Base-by-base conservation (phyloP, 2,888 invertebrate species). In the Mechanitis mazaeus region DNA sequence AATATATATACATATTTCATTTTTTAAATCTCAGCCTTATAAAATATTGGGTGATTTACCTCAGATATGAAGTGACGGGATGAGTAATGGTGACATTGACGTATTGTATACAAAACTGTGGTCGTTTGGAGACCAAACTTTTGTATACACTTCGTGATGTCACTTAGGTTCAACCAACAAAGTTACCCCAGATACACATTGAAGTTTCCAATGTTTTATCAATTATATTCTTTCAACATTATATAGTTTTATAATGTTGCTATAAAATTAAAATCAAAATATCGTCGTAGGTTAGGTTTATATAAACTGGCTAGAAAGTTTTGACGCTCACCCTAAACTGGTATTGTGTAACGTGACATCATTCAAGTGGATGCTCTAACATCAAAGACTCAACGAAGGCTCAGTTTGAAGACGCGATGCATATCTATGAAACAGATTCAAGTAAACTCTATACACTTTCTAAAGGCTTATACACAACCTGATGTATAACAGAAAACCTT, bases 301-400 rank as follows among this genome's bases (percentile, higher is more conserved):
- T 31, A 31, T 31, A 50, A 31, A 50, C 50, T 47, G 20, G 28
- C 47, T 9, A 50, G 50, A 50, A 31, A 50, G 7, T 28, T 50
- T 63, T 55, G 62, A 57, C 45, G 56, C 61, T 55, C 57, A 62
- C 60, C 63, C 64, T 63, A 67, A 64, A 67, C 59, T 64, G 28
- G 42, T 56, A 65, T 79, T 80, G 77, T 81, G 71, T 64, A 67
- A 67, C 63, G 72, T 73, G 75, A 72, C 75, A 75, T 74, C 68
- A 77, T 80, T 77, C 78, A 80, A 83, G 83, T 78, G 81, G 79
- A 80, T 78, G 78, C 78, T 79, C 76, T 73, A 77, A 81, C 81
- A 78, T 84, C 83, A 84, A 84, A 84, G 80, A 71, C 69, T 83
- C 83, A 83, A 84, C 83, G 79, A 71, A 69, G 66, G 72, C 71